These are phyloP conservation scores for Phorcus lineatus DNA, from an alignment of 2,888 invertebrate genomes.

Conservation along the genomic window DNA sequence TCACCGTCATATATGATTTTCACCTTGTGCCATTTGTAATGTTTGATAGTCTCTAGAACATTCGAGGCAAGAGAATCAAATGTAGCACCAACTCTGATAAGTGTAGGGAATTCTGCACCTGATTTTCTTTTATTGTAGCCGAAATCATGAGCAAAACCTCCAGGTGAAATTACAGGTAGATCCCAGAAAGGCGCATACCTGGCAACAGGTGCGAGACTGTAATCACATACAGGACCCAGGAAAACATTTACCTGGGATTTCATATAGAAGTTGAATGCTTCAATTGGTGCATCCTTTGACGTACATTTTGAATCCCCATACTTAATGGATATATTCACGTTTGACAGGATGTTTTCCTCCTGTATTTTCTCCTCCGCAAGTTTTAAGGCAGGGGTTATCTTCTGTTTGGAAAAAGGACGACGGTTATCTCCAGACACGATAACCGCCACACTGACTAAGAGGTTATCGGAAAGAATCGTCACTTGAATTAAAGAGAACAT, in stretches of 20 bases:
- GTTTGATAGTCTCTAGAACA: slow-evolving; percentile 27
- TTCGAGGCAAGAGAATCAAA: slow-evolving; percentile 40
- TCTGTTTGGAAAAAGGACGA: slow-evolving; percentile 43
- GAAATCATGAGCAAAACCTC: slow-evolving; percentile 67
- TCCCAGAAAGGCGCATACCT: slow-evolving; percentile 92
- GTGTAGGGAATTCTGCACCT: slow-evolving; percentile 36
- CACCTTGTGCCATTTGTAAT: slow-evolving; percentile 35
- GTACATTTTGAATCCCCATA: slow-evolving; percentile 50
- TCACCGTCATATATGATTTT: slow-evolving; percentile 35
- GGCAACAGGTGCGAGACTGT: slow-evolving; percentile 91
- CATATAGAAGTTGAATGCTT: slow-evolving; percentile 51
- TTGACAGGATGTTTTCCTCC: background rate
- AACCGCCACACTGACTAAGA: slow-evolving; percentile 34
- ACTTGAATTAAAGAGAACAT: too few relatives aligned
- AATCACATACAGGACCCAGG: slow-evolving; percentile 68
- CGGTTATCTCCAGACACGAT: slow-evolving; percentile 42
- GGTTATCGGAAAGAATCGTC: background rate
- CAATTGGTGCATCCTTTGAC: slow-evolving; percentile 46
- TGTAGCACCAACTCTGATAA: slow-evolving; percentile 41
- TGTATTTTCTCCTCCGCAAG: slow-evolving; percentile 40
- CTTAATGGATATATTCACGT: slow-evolving; percentile 29
- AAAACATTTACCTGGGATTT: slow-evolving; percentile 48
- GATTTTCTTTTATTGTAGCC: slow-evolving; percentile 29
- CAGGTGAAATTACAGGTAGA: slow-evolving; percentile 86
- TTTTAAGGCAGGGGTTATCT: slow-evolving; percentile 58